Evolutionary conservation across 2,113 vertebrate species (phyloP).

Genomic region (Salvelinus namaycush): DNA sequence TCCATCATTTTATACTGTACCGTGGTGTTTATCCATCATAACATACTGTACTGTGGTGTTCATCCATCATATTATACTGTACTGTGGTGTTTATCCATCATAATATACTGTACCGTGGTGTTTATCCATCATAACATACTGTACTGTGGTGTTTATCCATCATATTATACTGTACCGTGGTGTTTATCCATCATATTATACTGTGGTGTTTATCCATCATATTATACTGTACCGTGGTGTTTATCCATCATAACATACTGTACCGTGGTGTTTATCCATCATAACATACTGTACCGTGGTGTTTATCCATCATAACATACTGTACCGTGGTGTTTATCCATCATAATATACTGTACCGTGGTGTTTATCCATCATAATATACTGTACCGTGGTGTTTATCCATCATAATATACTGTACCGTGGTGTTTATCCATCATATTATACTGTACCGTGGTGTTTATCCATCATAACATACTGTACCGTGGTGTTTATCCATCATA

Average conservation of each 20-base stretch:
- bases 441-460: background rate
- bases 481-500: conserved; percentile 1
- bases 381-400: background rate
- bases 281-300: background rate
- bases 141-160: background rate
- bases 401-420: too few relatives aligned
- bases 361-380: conserved; percentile 9
- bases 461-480: too few relatives aligned
- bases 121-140: conserved; percentile 9
- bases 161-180: too few relatives aligned
- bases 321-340: background rate
- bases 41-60: background rate
- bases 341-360: background rate
- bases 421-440: conserved; percentile 5
- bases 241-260: too few relatives aligned
- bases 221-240: background rate
- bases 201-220: conserved; percentile 11
- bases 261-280: conserved; percentile 4
- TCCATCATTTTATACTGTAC: too few relatives aligned
- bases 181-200: conserved; percentile 4
- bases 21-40: conserved; percentile 10
- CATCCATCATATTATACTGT: too few relatives aligned
- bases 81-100: conserved; percentile 1
- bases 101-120: background rate
- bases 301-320: conserved; percentile 4